Evolutionary conservation across 1,140 invertebrate genomes (phyloP).

Genomic region (Drosophila sucinea): DNA sequence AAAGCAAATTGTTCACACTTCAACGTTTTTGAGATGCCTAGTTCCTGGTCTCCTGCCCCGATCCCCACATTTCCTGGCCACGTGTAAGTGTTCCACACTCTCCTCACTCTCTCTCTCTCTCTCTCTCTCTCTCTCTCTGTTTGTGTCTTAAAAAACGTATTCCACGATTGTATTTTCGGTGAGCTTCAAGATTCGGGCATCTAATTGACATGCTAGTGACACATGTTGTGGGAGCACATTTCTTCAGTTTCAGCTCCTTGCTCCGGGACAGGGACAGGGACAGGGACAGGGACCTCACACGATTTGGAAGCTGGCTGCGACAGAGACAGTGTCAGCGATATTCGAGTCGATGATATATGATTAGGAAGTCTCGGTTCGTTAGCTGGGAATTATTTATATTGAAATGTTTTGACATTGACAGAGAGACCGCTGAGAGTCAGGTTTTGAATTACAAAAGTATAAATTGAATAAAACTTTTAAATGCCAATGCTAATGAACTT

Average conservation of each 20-base stretch:
- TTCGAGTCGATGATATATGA: conserved; percentile 76
- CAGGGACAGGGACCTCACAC: conserved; percentile 59
- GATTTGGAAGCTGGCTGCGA: conserved; percentile 41
- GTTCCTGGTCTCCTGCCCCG: conserved; percentile 4
- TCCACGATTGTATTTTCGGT: conserved; percentile 17
- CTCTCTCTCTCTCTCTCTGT: conserved; percentile 23
- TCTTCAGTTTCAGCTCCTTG: conserved; percentile 49
- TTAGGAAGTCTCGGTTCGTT: conserved; percentile 73
- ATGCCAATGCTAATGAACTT: conserved; percentile 45
- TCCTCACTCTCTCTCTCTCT: background rate
- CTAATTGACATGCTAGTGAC: conserved; percentile 81
- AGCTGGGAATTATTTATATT: conserved; percentile 57
- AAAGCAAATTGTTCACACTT: conserved; percentile 78
- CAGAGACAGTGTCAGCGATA: conserved; percentile 60
- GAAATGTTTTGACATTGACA: conserved; percentile 63
- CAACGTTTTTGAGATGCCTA: conserved; percentile 56
- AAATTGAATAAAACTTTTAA: conserved; percentile 5
- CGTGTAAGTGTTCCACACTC: conserved; percentile 28
- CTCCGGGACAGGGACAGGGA: conserved; percentile 20
- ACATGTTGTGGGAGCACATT: conserved; percentile 58
- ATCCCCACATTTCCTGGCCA: conserved; percentile 40
- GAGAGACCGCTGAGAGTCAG: conserved; percentile 26
- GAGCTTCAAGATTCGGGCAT: conserved; percentile 56
- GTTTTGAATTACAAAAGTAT: conserved; percentile 36
- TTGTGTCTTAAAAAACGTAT: conserved; percentile 35